Percentiles rank a stretch among this genome's conserved stretches.
Evolutionary conservation across 2,888 invertebrate species (phyloP).

Genomic region (Timema podura): DNA sequence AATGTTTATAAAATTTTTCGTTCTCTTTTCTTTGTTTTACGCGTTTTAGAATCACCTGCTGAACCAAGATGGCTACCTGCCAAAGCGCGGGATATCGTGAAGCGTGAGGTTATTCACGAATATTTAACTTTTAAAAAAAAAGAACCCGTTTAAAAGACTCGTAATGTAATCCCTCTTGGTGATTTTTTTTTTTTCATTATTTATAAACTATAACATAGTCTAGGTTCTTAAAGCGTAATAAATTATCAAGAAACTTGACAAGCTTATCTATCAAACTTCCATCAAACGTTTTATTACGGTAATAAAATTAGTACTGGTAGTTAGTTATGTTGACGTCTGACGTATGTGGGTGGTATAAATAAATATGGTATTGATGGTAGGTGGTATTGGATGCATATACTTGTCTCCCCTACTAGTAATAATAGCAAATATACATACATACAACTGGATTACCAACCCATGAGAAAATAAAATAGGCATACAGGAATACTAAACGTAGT

Average conservation of each 20-base stretch:
- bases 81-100: constrained; percentile 19
- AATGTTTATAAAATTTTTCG: too few relatives aligned
- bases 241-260: too few relatives aligned
- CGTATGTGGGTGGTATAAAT: background rate
- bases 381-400: background rate
- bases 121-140: too few relatives aligned
- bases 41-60: constrained; percentile 20
- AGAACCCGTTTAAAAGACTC: too few relatives aligned
- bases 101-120: constrained; percentile 24
- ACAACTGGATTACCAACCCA: background rate
- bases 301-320: background rate
- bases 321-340: background rate
- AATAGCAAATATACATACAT: background rate
- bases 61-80: constrained; percentile 29
- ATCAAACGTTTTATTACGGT: too few relatives aligned
- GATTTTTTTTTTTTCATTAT: too few relatives aligned
- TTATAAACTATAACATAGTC: too few relatives aligned
- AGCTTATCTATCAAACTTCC: too few relatives aligned
- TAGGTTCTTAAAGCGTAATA: too few relatives aligned
- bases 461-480: background rate
- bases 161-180: too few relatives aligned
- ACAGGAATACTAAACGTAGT: background rate
- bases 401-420: background rate
- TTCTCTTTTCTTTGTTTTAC: background rate
- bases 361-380: constrained; percentile 4